These are phyloP conservation scores for Pampusana beccarii DNA, from an alignment of 2,113 vertebrate species.

Conservation along the genomic window DNA sequence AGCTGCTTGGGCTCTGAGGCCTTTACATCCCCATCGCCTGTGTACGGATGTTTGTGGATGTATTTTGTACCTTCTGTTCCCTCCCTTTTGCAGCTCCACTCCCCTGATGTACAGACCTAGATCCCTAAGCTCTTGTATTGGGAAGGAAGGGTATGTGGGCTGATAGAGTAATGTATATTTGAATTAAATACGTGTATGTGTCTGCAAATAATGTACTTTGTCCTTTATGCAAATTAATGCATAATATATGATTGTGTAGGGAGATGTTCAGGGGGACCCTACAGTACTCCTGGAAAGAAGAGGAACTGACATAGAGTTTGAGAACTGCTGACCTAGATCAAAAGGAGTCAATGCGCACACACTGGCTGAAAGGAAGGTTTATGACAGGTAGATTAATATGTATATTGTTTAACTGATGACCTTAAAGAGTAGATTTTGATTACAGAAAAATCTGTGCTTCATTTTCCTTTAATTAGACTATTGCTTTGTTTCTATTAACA, in stretches of 20 bases:
- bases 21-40: not conserved
- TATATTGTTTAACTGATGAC: constrained; percentile 29
- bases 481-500: constrained; percentile 28
- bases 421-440: constrained; percentile 27
- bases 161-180: constrained; percentile 40
- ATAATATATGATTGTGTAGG: constrained; percentile 22
- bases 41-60: not conserved
- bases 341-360: constrained; percentile 18
- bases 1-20: not conserved
- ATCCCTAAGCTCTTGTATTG: not conserved
- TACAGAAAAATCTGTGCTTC: constrained; percentile 45
- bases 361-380: constrained; percentile 21
- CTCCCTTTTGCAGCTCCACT: not conserved
- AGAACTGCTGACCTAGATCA: constrained; percentile 61
- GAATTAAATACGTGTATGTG: constrained; percentile 31
- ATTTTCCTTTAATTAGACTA: constrained; percentile 49
- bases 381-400: not conserved
- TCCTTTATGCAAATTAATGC: constrained; percentile 50
- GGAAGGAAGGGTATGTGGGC: not conserved
- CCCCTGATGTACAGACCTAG: not conserved
- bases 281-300: constrained; percentile 5
- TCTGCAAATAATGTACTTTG: constrained; percentile 57
- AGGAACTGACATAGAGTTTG: constrained; percentile 14
- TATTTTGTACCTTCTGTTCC: not conserved
- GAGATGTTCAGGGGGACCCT: not conserved